Base-by-base conservation (phyloP, 2,113 vertebrate species). In the Chaenogobius annularis region DNA sequence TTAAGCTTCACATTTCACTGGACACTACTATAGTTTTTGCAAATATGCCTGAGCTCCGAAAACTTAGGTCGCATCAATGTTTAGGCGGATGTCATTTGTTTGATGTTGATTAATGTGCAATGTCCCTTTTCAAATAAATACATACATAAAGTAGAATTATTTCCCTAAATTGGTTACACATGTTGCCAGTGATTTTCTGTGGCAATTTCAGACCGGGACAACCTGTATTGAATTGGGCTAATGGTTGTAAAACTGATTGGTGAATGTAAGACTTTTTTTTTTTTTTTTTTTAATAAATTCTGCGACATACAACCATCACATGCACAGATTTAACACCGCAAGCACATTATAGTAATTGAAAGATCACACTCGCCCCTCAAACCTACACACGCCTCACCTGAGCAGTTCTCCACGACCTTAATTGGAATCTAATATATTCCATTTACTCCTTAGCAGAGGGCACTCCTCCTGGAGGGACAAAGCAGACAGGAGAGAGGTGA, bases 381-480 rank as follows among this genome's bases (percentile, higher is more conserved):
- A 75, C 48, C 19, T 70, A 70, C 83, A 75, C 72, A 61, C 73
- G 79, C 43, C n/a, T 50, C 82, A 80, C 82, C 80, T 78, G 81
- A 85, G 78, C 81, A 75, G 72, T 70, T 84, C 86, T 84, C 81
- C 70, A 68, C 73, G 73, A 76, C 70, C 76, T 82, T 91, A 90
- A 92, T 92, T 91, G 87, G 86, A 90, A 91, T 90, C 85, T 91
- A 91, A 92, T 91, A 80, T 90, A 92, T 91, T 85, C 90, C 61
- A 78, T 83, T 87, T 83, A 84, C 83, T 89, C 80, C 81, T 85
- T 83, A 85, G 83, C 90, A 87, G 55, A 68, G 75, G 75, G 80
- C 37, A 7, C 83, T 84, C 68, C 20, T 69, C 84, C 76, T 83
- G 52, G 52, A 73, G 73, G 74, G 78, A 76, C 50, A 15, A 17